Percentiles rank a stretch among this genome's conserved stretches.
phyloP scores from a whole-genome alignment of 92 coral and sea anemone genomes.

The Pocillopora meandrina region DNA sequence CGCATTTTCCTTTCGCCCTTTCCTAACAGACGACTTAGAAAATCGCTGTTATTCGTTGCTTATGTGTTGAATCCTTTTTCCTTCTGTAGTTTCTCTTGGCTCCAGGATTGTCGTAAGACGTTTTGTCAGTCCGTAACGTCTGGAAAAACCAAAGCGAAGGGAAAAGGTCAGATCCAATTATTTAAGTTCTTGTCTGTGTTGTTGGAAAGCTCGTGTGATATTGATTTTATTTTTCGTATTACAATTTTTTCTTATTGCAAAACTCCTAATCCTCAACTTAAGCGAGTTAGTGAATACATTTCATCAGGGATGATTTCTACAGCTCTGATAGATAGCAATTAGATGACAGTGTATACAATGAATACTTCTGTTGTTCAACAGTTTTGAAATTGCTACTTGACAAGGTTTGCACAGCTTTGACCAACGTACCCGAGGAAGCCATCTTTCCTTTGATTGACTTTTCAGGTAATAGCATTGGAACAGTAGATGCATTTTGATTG shows the following conservation, averaged over 20 bases:
- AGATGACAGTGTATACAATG: background rate
- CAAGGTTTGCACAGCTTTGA: slow-evolving; percentile 75
- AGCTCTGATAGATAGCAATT: background rate
- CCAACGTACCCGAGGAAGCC: slow-evolving; percentile 94
- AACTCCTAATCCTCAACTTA: too few relatives aligned
- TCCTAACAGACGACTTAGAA: background rate
- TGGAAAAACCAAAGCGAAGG: slow-evolving; percentile 49
- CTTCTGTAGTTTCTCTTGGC: slow-evolving; percentile 71
- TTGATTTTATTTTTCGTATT: too few relatives aligned
- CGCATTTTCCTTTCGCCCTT: too few relatives aligned
- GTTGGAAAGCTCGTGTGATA: too few relatives aligned
- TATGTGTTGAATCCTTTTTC: background rate
- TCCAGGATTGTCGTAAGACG: slow-evolving; percentile 71
- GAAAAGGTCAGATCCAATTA: slow-evolving; percentile 61
- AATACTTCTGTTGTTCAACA: slow-evolving; percentile 8
- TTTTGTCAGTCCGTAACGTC: slow-evolving; percentile 69
- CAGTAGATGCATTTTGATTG: too few relatives aligned
- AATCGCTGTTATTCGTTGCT: background rate
- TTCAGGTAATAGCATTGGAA: slow-evolving; percentile 69
- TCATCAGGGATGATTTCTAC: too few relatives aligned
- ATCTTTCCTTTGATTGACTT: slow-evolving; percentile 96
- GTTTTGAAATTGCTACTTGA: slow-evolving; percentile 74
- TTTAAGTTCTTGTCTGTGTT: background rate
- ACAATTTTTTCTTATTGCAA: too few relatives aligned
- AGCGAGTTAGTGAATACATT: too few relatives aligned